Evolutionary conservation across 1,140 invertebrate genomes (phyloP).

Genomic region (Trachymyrmex cornetzi): DNA sequence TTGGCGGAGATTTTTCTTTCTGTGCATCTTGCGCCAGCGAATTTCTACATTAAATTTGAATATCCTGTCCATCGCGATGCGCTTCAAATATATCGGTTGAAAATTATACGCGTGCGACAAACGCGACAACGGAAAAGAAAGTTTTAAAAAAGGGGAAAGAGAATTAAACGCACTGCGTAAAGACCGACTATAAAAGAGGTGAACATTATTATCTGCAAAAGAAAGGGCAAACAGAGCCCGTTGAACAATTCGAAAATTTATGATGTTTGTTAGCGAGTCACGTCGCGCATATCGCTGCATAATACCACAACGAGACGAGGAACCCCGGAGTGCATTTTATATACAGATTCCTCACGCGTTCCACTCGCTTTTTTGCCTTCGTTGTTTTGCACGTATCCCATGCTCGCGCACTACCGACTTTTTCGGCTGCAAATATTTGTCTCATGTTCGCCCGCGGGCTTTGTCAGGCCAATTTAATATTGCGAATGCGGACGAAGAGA

Average conservation of each 20-base stretch:
- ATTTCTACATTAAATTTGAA: slow-evolving; percentile 55
- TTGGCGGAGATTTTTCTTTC: slow-evolving; percentile 62
- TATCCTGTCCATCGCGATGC: slow-evolving; percentile 17
- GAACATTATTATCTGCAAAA: slow-evolving; percentile 65
- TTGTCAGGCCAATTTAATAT: slow-evolving; percentile 76
- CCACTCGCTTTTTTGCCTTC: slow-evolving; percentile 71
- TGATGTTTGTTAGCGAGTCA: slow-evolving; percentile 73
- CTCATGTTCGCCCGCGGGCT: slow-evolving; percentile 69
- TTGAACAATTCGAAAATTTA: slow-evolving; percentile 76
- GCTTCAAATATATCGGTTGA: background rate
- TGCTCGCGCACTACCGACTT: slow-evolving; percentile 63
- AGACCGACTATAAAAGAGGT: slow-evolving; percentile 7
- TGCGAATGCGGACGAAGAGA: slow-evolving; percentile 70
- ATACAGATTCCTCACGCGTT: slow-evolving; percentile 73
- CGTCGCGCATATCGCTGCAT: slow-evolving; percentile 70
- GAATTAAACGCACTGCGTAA: background rate
- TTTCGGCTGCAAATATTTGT: slow-evolving; percentile 76
- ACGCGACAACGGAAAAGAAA: too few relatives aligned
- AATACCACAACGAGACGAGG: slow-evolving; percentile 69
- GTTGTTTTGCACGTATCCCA: slow-evolving; percentile 73
- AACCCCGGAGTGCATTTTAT: slow-evolving; percentile 64
- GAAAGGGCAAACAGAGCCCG: slow-evolving; percentile 65
- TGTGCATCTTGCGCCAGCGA: slow-evolving; percentile 69
- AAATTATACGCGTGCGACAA: slow-evolving; percentile 29
- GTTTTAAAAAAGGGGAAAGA: background rate